A percentile compares a stretch with the other conserved stretches of the same genome.
Evolutionary conservation across 1,140 invertebrate genomes (phyloP).

Genomic region (Diplogasteroides magnus): DNA sequence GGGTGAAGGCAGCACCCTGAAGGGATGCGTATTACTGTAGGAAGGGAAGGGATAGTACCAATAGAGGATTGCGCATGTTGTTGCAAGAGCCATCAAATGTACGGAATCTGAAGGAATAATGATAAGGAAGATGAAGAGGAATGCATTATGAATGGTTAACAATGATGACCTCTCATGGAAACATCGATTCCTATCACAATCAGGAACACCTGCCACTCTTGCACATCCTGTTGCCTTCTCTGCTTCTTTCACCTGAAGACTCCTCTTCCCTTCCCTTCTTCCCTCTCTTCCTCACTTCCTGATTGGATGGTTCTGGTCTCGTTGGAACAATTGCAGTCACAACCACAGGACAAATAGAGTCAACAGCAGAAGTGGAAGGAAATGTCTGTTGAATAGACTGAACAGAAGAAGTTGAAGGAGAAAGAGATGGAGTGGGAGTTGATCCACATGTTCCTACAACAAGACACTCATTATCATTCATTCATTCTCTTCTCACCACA

Average conservation of each 20-base stretch:
- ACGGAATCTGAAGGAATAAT: too few species aligned
- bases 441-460: too few species aligned
- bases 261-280: constrained; percentile 16
- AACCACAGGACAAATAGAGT: background rate
- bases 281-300: constrained; percentile 6
- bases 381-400: background rate
- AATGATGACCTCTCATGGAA: constrained; percentile 59
- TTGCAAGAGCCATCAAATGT: constrained; percentile 89
- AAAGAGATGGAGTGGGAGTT: background rate
- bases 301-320: constrained; percentile 15
- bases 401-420: background rate
- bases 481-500: constrained; percentile 7
- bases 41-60: too few species aligned
- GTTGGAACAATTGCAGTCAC: constrained; percentile 1
- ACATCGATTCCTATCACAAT: constrained; percentile 28
- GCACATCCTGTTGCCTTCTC: constrained; percentile 7
- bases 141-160: too few species aligned
- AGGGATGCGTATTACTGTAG: constrained; percentile 64
- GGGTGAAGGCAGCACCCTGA: constrained; percentile 82
- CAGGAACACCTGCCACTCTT: constrained; percentile 14
- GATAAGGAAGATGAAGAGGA: too few species aligned
- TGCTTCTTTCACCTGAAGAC: constrained; percentile 2
- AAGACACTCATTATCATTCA: constrained; percentile 12
- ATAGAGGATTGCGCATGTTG: constrained; percentile 71
- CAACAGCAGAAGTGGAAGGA: constrained; percentile 8